Base-by-base conservation (phyloP, 1,140 invertebrate species). In the Drosophila gunungcola region DNA sequence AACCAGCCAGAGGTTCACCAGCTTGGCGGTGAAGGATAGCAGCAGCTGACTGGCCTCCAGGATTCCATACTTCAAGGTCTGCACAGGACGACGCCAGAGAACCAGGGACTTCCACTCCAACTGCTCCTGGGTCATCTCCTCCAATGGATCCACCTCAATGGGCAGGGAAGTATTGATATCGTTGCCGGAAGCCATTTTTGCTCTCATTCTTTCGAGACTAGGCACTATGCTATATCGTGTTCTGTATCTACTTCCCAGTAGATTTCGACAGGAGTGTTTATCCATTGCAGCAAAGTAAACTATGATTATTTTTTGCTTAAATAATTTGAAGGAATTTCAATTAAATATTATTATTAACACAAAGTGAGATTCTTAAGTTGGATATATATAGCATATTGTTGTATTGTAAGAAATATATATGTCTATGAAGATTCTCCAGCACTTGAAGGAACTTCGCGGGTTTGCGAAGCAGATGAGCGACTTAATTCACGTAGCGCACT, bases 41-140 rank as follows among this genome's bases (percentile, higher is more conserved):
- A 94, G 93, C 76, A 96, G 93, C 83, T 94, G 94, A 69, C 93
- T 85, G 63, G 96, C 91, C 94, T 98, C 97, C 74, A 94, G 93
- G 73, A 95, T 84, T 93, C 97, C 97, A 93, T 97, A 98, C 84
- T 96, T 95, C 11, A 98, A 70, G 3, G 97, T 98, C 60, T 93
- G 94, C 48, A 98, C 84, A 13, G 98, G 98, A 85, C 95, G 95
- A 80, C 96, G 94, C 97, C 97, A 99, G 49, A 99, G 88, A 27
- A 98, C 97, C 70, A 98, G 91, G 78, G 94, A 94, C 83, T 94
- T 94, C 12, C 94, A 81, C 81, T 95, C 94, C 41, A 57, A 1
- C 9, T 27, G 41, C 11, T 86, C 74, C 5, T n/a, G 41, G 6
- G 42, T 51, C 12, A n/a, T 12, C 6, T 27, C 21, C 6, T 4